Conservation (phyloP, 2,888 invertebrate species). For the Polymixis lichenea region DNA sequence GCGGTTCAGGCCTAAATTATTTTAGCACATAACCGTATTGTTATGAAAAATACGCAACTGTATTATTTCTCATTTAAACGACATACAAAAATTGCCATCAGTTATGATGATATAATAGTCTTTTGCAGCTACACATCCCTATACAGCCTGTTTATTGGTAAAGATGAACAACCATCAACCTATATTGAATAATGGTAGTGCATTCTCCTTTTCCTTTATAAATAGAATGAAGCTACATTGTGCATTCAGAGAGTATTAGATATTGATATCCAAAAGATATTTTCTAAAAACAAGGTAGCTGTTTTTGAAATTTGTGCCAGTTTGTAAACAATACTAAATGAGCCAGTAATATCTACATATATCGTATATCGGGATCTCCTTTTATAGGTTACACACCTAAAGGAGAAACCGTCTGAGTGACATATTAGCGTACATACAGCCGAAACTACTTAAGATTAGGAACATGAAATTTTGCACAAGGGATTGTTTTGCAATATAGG, state of each 20-base stretch:
- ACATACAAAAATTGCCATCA: neutral
- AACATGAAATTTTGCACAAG: neutral
- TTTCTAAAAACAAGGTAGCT: neutral
- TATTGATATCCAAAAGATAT: constrained; percentile 18
- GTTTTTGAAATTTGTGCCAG: neutral
- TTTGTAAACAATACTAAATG: neutral
- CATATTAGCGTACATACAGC: neutral
- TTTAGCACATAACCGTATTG: neutral
- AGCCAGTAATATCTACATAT: neutral
- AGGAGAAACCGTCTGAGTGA: neutral
- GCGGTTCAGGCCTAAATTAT: neutral
- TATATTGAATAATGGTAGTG: constrained; percentile 43
- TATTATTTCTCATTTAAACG: neutral
- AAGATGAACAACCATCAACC: constrained; percentile 32
- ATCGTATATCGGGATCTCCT: too few relatives aligned
- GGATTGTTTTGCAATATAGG: neutral
- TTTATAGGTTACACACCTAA: too few relatives aligned
- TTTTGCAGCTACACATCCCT: constrained; percentile 5
- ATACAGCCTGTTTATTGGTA: constrained; percentile 16
- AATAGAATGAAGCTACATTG: constrained; percentile 18
- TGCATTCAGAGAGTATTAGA: constrained; percentile 28
- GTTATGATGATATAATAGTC: neutral
- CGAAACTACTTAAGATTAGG: neutral
- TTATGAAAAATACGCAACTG: neutral
- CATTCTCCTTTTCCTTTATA: constrained; percentile 27